Percentiles rank a stretch among this genome's conserved stretches.
phyloP scores from a whole-genome alignment of 64 coral and sea anemone species.

The Hydrozoanthus tunicans region DNA sequence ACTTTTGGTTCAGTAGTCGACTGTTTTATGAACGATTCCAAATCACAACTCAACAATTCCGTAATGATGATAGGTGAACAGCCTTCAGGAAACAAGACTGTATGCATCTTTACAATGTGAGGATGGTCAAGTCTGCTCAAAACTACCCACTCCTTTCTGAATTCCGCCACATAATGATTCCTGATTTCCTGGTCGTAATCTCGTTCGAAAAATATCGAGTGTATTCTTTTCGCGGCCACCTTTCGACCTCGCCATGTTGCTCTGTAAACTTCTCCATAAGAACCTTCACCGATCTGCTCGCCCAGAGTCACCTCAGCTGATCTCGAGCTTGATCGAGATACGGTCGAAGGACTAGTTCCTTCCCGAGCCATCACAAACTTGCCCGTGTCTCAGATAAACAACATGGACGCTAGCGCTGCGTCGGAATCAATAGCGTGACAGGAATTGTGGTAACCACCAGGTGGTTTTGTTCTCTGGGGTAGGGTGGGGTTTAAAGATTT shows the following conservation, averaged over 20 bases:
- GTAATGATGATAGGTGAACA: slow-evolving; percentile 81
- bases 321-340: neutral
- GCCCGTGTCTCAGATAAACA: neutral
- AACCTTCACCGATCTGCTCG: slow-evolving; percentile 73
- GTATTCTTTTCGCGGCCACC: slow-evolving; percentile 79
- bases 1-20: slow-evolving; percentile 71
- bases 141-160: slow-evolving; percentile 76
- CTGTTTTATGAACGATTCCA: slow-evolving; percentile 60
- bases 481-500: too few species aligned
- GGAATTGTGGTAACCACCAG: too few species aligned
- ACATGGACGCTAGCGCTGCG: neutral
- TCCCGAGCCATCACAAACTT: neutral
- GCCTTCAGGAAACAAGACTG: slow-evolving; percentile 64
- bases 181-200: slow-evolving; percentile 59
- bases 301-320: slow-evolving; percentile 20
- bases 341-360: neutral
- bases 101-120: slow-evolving; percentile 76
- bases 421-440: too few species aligned
- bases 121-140: slow-evolving; percentile 69
- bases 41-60: slow-evolving; percentile 73
- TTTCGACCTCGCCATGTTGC: slow-evolving; percentile 69
- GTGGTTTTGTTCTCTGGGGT: too few species aligned
- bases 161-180: slow-evolving; percentile 57
- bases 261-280: slow-evolving; percentile 78
- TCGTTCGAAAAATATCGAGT: slow-evolving; percentile 52